phyloP scores from a whole-genome alignment of 2,888 invertebrate species.

The Meiosimyza decipiens region DNA sequence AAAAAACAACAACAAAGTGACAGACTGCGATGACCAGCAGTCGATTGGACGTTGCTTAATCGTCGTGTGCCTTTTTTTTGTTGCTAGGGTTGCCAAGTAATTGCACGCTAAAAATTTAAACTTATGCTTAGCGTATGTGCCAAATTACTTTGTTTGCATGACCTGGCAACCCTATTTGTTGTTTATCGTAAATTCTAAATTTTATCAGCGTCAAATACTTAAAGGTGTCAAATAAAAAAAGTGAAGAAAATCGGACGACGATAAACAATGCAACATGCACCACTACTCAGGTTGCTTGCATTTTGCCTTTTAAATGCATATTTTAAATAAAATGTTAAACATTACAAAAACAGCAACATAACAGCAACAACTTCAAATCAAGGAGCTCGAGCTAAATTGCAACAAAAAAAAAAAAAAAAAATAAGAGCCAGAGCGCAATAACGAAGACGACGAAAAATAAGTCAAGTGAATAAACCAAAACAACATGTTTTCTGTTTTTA shows the following conservation, averaged over 20 bases:
- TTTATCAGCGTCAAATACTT: conserved; percentile 7
- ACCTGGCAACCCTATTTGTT: not conserved
- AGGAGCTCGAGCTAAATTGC: conserved; percentile 1
- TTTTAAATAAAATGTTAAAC: conserved; percentile 8
- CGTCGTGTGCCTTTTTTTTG: too few species aligned
- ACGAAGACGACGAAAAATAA: not conserved
- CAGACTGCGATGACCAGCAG: too few species aligned
- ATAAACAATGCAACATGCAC: not conserved
- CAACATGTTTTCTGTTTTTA: conserved; percentile 14
- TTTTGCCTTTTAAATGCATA: conserved; percentile 16
- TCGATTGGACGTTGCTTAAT: too few species aligned
- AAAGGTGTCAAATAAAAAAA: not conserved
- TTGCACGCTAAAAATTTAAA: too few species aligned
- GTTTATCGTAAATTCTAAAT: not conserved
- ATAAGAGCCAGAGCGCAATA: conserved; percentile 1
- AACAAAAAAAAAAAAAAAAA: not conserved
- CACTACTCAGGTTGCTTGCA: conserved; percentile 4
- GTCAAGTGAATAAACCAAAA: conserved; percentile 10
- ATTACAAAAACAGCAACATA: not conserved
- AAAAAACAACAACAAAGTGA: too few species aligned
- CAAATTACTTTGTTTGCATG: not conserved
- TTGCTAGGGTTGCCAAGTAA: too few species aligned
- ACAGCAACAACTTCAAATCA: conserved; percentile 1
- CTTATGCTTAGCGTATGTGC: too few species aligned
- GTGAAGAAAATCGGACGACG: not conserved